Base-by-base conservation (phyloP, 2,888 invertebrate genomes). In the Leucania comma region DNA sequence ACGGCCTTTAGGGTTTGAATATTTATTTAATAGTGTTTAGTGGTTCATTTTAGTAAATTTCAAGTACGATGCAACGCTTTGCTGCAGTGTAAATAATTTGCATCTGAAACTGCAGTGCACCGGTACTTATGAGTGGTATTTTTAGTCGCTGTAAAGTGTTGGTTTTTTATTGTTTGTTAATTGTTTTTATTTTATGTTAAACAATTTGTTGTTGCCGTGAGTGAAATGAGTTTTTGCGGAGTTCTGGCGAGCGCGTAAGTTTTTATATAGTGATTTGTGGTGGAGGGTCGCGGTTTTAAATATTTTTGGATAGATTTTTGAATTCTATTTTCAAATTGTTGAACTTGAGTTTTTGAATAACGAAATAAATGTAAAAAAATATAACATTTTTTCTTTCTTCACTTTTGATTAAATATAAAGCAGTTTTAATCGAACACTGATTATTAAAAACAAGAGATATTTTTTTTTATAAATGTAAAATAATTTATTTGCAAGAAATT, bases 81-180 rank as follows among this genome's bases (percentile, higher is more conserved):
- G 95, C 94, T 94, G 88, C 82, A 72, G 80, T 85, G 93, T 95
- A 95, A 95, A 95, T 96, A 95, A 94, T 94, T 95, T 95, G 95
- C 95, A 95, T 93, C 80, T 75, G 83, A 77, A 88, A 91, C 90
- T 95, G 95, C 95, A 95, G 89, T 89, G 87, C 79, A 79, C 58
- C 78, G 93, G 93, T 89, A 90, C 95, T 96, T 78, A 96, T 96
- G 80, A 96, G 95, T 94, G 95, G 94, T 95, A 89, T 78, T 78
- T 85, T 86, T 84, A 71, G 93, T 94, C 95, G 92, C 96, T 95
- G 89, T 92, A 90, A 84, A 95, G 95, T 95, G 94, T 93, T 90
- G 76, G 77, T 80, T 81, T 88, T 88, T 85, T 88, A 89, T 88
- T 88, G 81, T 87, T 90, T 86, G 86, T 90, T 89, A 85, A 88